Percentiles rank a stretch among this genome's conserved stretches.
Conservation (phyloP, 2,888 invertebrate genomes). For the Catonia carolina region DNA sequence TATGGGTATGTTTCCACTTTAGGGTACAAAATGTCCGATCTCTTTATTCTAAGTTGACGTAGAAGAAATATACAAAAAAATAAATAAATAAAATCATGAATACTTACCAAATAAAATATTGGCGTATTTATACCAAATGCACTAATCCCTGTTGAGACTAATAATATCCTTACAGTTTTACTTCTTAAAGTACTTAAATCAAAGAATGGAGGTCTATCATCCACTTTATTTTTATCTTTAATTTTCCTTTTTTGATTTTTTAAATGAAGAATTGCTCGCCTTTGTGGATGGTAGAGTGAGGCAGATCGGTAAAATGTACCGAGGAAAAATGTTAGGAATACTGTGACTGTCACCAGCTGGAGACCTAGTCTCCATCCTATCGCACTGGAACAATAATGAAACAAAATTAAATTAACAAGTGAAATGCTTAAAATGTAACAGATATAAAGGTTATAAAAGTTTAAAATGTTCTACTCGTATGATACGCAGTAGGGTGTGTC, state of each 20-base stretch:
- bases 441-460: too few species aligned
- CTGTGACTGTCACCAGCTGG: conserved; percentile 77
- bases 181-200: conserved; percentile 79
- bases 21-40: too few species aligned
- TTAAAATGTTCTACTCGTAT: too few species aligned
- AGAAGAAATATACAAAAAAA: too few species aligned
- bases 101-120: conserved; percentile 64
- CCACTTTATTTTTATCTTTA: conserved; percentile 59
- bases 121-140: conserved; percentile 83
- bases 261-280: conserved; percentile 78
- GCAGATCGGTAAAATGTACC: conserved; percentile 85
- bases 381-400: conserved; percentile 27
- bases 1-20: too few species aligned
- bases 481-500: too few species aligned
- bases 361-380: conserved; percentile 67
- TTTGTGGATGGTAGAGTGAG: conserved; percentile 79
- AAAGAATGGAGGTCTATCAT: conserved; percentile 77
- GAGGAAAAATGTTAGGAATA: conserved; percentile 74
- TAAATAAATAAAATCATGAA: background rate
- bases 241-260: conserved; percentile 82
- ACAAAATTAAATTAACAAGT: too few species aligned
- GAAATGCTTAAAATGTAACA: too few species aligned
- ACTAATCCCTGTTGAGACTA: conserved; percentile 70
- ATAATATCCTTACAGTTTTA: conserved; percentile 73
- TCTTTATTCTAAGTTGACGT: too few species aligned